Conservation (phyloP, 2,113 vertebrate species). For the Cavia aperea region DNA sequence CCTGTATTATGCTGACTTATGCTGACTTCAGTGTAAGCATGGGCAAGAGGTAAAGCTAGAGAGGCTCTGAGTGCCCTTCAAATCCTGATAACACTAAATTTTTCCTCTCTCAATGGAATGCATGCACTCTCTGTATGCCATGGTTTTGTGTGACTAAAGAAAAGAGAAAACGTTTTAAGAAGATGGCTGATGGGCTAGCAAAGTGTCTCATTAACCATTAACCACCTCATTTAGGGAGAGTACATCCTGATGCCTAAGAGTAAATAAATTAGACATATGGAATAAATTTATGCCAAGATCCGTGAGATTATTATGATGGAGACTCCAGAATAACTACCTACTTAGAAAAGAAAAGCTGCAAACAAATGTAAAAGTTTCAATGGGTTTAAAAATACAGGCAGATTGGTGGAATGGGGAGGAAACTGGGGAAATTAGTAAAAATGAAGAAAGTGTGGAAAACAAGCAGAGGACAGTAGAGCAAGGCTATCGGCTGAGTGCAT, state of each 20-base stretch:
- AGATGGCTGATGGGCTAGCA: not conserved
- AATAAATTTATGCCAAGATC: slow-evolving; percentile 32
- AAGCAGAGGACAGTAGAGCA: not conserved
- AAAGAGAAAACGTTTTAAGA: slow-evolving; percentile 22
- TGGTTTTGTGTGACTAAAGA: not conserved
- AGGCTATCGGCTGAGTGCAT: not conserved
- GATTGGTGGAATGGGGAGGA: not conserved
- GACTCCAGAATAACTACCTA: not conserved
- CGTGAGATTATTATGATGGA: not conserved
- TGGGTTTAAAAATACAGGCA: not conserved
- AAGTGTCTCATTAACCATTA: slow-evolving; percentile 13
- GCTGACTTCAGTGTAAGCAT: not conserved
- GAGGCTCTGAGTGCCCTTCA: not conserved
- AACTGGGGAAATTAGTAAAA: not conserved
- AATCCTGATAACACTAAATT: not conserved
- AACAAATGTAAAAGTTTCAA: not conserved
- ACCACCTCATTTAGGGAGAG: not conserved
- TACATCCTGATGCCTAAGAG: slow-evolving; percentile 20
- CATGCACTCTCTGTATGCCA: not conserved
- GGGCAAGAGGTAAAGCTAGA: not conserved
- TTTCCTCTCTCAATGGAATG: not conserved
- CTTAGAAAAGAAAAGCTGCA: not conserved
- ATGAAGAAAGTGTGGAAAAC: not conserved
- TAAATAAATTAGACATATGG: slow-evolving; percentile 41
- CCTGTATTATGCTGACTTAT: not conserved